Percentiles rank a stretch among this genome's conserved stretches.
These are phyloP conservation scores for Drosophila kanekoi DNA, from an alignment of 2,888 invertebrate genomes.

Conservation along the genomic window DNA sequence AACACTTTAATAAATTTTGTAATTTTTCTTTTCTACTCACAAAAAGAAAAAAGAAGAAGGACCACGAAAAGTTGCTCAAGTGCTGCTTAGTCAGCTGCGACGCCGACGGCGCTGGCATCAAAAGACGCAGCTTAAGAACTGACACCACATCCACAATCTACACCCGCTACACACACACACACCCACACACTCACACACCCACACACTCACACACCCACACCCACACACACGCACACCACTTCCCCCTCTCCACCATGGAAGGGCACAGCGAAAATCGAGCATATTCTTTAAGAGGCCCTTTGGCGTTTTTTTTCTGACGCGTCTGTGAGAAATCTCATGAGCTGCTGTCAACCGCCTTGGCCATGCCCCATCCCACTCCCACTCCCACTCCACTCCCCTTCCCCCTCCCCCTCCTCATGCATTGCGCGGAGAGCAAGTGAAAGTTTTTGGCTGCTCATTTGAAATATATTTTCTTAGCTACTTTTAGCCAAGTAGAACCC, in stretches of 20 bases:
- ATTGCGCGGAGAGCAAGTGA: slow-evolving; percentile 38
- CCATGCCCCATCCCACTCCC: too few relatives aligned
- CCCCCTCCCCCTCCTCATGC: too few relatives aligned
- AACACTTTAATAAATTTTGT: slow-evolving; percentile 74
- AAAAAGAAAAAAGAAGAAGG: background rate
- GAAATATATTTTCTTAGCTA: slow-evolving; percentile 47
- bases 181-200: too few relatives aligned
- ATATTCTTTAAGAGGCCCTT: slow-evolving; percentile 48
- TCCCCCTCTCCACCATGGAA: background rate
- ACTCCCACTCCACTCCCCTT: too few relatives aligned
- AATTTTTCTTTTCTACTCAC: slow-evolving; percentile 60
- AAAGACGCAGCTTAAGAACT: slow-evolving; percentile 40
- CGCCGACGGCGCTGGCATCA: slow-evolving; percentile 48
- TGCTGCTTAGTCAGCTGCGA: slow-evolving; percentile 36
- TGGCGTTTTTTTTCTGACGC: slow-evolving; percentile 32
- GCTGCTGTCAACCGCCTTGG: slow-evolving; percentile 19
- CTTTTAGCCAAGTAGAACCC: slow-evolving; percentile 26
- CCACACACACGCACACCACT: background rate
- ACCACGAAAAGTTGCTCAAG: slow-evolving; percentile 22
- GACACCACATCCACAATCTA: slow-evolving; percentile 1
- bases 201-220: background rate
- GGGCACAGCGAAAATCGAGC: slow-evolving; percentile 31
- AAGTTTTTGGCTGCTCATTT: slow-evolving; percentile 62
- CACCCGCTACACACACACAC: background rate
- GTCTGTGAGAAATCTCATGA: slow-evolving; percentile 53